Percentiles rank a stretch among this genome's conserved stretches.
Conservation (phyloP, 2,888 invertebrate species). For the Epinotia demarniana region DNA sequence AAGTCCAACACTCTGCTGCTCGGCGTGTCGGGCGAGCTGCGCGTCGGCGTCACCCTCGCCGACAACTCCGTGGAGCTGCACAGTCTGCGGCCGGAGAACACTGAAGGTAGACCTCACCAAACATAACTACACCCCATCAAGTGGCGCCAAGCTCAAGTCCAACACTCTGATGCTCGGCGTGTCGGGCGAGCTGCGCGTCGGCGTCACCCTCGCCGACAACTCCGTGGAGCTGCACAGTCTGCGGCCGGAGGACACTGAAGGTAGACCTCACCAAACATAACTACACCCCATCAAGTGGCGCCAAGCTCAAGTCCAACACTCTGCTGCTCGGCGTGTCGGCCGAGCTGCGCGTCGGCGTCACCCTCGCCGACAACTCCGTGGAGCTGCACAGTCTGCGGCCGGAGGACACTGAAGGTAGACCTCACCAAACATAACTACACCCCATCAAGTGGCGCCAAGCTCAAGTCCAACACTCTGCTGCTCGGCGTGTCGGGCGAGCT, state of each 20-base stretch:
- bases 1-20: slow-evolving; percentile 89
- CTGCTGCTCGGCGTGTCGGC: slow-evolving; percentile 88
- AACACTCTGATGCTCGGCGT: slow-evolving; percentile 88
- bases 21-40: slow-evolving; percentile 89
- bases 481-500: slow-evolving; percentile 89
- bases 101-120: slow-evolving; percentile 79
- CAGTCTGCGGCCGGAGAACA: slow-evolving; percentile 82
- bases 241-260: slow-evolving; percentile 83
- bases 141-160: slow-evolving; percentile 88
- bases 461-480: slow-evolving; percentile 88
- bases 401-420: slow-evolving; percentile 84
- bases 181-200: slow-evolving; percentile 88
- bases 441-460: slow-evolving; percentile 87
- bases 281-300: slow-evolving; percentile 84
- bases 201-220: slow-evolving; percentile 89
- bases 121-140: slow-evolving; percentile 80
- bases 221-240: slow-evolving; percentile 88
- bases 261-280: slow-evolving; percentile 61
- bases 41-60: slow-evolving; percentile 86
- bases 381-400: slow-evolving; percentile 86
- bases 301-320: slow-evolving; percentile 89
- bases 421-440: slow-evolving; percentile 51
- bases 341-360: slow-evolving; percentile 87
- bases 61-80: slow-evolving; percentile 92
- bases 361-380: slow-evolving; percentile 90